These are phyloP conservation scores for Epizoanthus scotinus DNA, from an alignment of 92 coral and sea anemone genomes.

Conservation along the genomic window DNA sequence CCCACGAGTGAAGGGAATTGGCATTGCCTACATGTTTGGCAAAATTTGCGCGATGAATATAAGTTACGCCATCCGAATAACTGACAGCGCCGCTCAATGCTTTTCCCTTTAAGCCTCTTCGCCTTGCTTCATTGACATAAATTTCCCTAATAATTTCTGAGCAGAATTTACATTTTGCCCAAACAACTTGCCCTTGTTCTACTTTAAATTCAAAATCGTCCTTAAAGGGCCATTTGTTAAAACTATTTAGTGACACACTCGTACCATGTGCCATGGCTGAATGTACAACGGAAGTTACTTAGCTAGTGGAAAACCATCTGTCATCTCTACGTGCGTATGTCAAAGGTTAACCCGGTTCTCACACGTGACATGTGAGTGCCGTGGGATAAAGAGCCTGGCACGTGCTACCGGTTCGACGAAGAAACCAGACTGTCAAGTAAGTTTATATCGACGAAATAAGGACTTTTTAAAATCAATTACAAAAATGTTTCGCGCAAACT, in stretches of 20 bases:
- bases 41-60: slow-evolving; percentile 43
- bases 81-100: slow-evolving; percentile 15
- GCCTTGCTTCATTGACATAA: slow-evolving; percentile 28
- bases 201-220: slow-evolving; percentile 31
- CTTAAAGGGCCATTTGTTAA: too few species aligned
- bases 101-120: slow-evolving; percentile 34
- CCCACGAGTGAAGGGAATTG: slow-evolving; percentile 39
- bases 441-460: slow-evolving; percentile 29
- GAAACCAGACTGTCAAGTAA: slow-evolving; percentile 36
- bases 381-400: background rate
- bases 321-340: too few species aligned
- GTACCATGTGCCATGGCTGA: too few species aligned
- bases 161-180: slow-evolving; percentile 43
- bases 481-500: slow-evolving; percentile 11
- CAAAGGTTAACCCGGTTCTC: too few species aligned
- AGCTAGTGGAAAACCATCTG: too few species aligned
- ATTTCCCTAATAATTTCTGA: slow-evolving; percentile 39
- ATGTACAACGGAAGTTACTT: too few species aligned
- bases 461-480: slow-evolving; percentile 17
- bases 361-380: too few species aligned
- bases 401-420: slow-evolving; percentile 32
- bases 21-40: slow-evolving; percentile 43
- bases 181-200: slow-evolving; percentile 42
- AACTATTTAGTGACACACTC: too few species aligned
- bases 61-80: slow-evolving; percentile 34